Evolutionary conservation across 2,797 vertebrate genomes (phyloP).

Genomic region (Lemur catta): DNA sequence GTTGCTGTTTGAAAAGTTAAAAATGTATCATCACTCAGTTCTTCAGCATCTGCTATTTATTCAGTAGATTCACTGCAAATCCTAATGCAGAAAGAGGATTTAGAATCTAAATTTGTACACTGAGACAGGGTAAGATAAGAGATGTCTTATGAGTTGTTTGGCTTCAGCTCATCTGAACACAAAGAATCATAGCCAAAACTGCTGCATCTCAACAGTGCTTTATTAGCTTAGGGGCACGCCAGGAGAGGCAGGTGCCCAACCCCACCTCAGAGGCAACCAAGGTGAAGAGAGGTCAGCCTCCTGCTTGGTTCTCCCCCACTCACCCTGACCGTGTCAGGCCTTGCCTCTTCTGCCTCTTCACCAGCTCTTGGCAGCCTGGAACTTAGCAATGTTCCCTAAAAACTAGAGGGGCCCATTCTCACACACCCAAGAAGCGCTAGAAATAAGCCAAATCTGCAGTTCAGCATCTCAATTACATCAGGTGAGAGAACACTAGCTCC

Average conservation of each 20-base stretch:
- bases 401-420: background rate
- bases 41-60: constrained; percentile 45
- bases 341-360: background rate
- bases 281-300: background rate
- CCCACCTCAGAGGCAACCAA: background rate
- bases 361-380: background rate
- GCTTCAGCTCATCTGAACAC: background rate
- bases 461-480: background rate
- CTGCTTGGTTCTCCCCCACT: background rate
- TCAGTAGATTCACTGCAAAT: constrained; percentile 15
- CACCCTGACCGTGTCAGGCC: too few relatives aligned
- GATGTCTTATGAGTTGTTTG: background rate
- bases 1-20: constrained; percentile 57
- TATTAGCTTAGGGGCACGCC: background rate
- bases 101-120: constrained; percentile 16
- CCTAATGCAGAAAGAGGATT: constrained; percentile 30
- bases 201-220: background rate
- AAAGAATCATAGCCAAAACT: background rate
- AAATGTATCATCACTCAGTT: background rate
- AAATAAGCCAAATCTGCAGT: background rate
- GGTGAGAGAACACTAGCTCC: background rate
- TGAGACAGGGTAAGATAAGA: background rate
- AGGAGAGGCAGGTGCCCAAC: background rate
- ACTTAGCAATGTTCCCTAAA: background rate
- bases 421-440: background rate